These are phyloP conservation scores for Gerris lacustris DNA, from an alignment of 2,888 invertebrate genomes.

Conservation along the genomic window DNA sequence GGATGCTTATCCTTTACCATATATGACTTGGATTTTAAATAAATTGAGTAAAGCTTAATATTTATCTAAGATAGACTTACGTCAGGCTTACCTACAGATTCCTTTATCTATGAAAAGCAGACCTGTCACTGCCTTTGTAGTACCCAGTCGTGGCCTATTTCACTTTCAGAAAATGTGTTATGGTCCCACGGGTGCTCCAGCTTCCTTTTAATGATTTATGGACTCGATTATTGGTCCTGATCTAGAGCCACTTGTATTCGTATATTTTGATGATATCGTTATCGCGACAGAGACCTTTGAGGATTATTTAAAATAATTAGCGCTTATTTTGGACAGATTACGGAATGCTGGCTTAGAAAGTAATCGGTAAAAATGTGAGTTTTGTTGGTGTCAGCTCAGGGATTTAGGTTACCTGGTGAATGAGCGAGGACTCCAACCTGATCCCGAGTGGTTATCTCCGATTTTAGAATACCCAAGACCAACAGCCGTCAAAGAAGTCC, in stretches of 20 bases:
- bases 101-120: background rate
- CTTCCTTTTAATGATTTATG: background rate
- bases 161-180: conserved; percentile 21
- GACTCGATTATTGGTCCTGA: conserved; percentile 7
- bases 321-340: background rate
- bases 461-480: background rate
- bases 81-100: conserved; percentile 4
- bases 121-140: background rate
- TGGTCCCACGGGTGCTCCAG: conserved; percentile 12
- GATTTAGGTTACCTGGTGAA: conserved; percentile 18
- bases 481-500: conserved; percentile 2
- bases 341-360: conserved; percentile 2
- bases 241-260: conserved; percentile 2
- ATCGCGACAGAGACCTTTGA: conserved; percentile 2
- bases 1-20: conserved; percentile 10
- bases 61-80: conserved; percentile 9
- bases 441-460: background rate
- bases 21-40: conserved; percentile 6
- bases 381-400: conserved; percentile 14
- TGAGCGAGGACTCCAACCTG: background rate
- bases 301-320: background rate
- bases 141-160: background rate
- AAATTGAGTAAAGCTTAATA: background rate
- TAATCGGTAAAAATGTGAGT: background rate
- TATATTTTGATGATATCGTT: background rate